These are phyloP conservation scores for Synodontis membranacea DNA, from an alignment of 2,113 vertebrate genomes.

Conservation along the genomic window DNA sequence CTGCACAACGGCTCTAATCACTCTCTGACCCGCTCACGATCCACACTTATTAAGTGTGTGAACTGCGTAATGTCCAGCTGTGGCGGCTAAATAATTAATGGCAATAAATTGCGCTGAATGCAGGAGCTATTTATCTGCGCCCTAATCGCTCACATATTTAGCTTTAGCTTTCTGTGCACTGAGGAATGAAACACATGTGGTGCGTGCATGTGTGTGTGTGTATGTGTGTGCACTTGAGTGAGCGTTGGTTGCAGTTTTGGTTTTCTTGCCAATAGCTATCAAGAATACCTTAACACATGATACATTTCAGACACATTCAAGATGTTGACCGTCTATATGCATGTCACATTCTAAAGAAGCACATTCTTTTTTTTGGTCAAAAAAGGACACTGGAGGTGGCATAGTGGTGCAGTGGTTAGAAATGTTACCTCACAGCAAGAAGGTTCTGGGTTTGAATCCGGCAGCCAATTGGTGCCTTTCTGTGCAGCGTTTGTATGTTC, in stretches of 20 bases:
- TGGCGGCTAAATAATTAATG: constrained; percentile 84
- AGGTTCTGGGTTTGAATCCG: too few relatives aligned
- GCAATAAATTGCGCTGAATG: constrained; percentile 71
- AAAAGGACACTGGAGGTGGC: too few relatives aligned
- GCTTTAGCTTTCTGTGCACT: constrained; percentile 6
- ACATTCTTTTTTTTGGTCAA: too few relatives aligned
- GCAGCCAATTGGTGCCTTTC: too few relatives aligned
- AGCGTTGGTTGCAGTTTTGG: neutral
- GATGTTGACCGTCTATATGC: neutral
- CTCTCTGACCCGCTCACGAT: constrained; percentile 90
- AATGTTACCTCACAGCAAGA: too few relatives aligned
- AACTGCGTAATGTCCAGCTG: constrained; percentile 83
- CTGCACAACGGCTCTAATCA: constrained; percentile 88
- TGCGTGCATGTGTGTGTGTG: neutral
- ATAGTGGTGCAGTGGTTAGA: too few relatives aligned
- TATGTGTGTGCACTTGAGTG: neutral
- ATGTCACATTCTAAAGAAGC: neutral
- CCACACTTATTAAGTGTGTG: constrained; percentile 89
- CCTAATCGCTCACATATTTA: constrained; percentile 55
- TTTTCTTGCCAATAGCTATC: neutral
- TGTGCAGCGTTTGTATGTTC: too few relatives aligned
- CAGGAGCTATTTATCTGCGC: constrained; percentile 62
- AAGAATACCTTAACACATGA: neutral
- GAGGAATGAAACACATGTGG: neutral
- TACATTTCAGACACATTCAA: neutral